Percentiles rank a stretch among this genome's conserved stretches.
Evolutionary conservation across 2,888 invertebrate genomes (phyloP).

Genomic region (Leucophenga maculata): DNA sequence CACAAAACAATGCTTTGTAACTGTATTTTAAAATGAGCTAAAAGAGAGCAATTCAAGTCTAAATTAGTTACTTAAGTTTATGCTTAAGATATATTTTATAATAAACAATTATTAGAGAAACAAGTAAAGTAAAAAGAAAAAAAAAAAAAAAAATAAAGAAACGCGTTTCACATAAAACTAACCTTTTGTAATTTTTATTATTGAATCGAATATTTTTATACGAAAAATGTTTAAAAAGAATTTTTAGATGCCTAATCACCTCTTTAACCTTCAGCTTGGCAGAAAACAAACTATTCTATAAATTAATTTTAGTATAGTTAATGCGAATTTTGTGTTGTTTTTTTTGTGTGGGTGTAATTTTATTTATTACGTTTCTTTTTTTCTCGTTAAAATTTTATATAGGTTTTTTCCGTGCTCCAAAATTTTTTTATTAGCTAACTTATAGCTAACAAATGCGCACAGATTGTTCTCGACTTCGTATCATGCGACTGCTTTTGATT

Average conservation of each 20-base stretch:
- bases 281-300: neutral
- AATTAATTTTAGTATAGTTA: conserved; percentile 44
- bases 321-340: conserved; percentile 23
- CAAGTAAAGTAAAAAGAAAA: conserved; percentile 39
- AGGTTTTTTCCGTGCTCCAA: neutral
- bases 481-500: neutral
- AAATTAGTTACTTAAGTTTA: conserved; percentile 58
- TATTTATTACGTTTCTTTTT: conserved; percentile 40
- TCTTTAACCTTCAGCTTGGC: conserved; percentile 48
- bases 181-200: too few relatives aligned
- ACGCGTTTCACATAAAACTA: conserved; percentile 43
- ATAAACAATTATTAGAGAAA: conserved; percentile 38
- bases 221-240: conserved; percentile 32
- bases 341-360: conserved; percentile 27
- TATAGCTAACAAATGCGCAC: neutral
- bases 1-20: conserved; percentile 34
- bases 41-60: conserved; percentile 23
- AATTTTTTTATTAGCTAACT: neutral
- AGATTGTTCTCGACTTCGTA: neutral
- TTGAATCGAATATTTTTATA: too few relatives aligned
- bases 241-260: conserved; percentile 35
- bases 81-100: conserved; percentile 65
- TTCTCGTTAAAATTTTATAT: too few relatives aligned
- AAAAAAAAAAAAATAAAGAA: conserved; percentile 46
- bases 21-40: conserved; percentile 47